These are phyloP conservation scores for Battus philenor DNA, from an alignment of 1,140 invertebrate genomes.

Conservation along the genomic window DNA sequence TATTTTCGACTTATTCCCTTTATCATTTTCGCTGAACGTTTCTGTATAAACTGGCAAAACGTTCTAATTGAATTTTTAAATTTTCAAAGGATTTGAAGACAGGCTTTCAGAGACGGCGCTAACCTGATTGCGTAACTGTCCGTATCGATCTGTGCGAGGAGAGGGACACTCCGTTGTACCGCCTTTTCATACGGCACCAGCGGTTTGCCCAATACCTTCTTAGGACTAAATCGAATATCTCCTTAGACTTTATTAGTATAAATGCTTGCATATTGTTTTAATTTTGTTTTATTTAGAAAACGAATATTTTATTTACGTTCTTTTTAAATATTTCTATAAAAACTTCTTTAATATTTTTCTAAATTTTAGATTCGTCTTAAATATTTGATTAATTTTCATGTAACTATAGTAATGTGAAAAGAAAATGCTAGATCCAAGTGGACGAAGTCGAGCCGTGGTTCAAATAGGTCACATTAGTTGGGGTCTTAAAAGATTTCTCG, in stretches of 20 bases:
- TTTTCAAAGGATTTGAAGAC: conserved; percentile 12
- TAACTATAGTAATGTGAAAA: too few species aligned
- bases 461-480: conserved; percentile 12
- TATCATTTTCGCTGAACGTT: conserved; percentile 6
- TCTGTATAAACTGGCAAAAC: neutral
- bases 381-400: too few species aligned
- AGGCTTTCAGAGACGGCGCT: conserved; percentile 34
- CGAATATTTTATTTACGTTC: too few species aligned
- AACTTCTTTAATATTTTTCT: too few species aligned
- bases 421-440: too few species aligned
- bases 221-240: too few species aligned
- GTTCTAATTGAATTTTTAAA: conserved; percentile 15
- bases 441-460: neutral
- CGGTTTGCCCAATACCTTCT: neutral
- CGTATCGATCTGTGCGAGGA: conserved; percentile 64
- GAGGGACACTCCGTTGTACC: conserved; percentile 42
- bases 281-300: too few species aligned
- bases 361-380: too few species aligned
- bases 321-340: too few species aligned
- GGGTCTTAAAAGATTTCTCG: conserved; percentile 21
- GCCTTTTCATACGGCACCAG: conserved; percentile 30
- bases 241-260: too few species aligned
- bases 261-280: too few species aligned
- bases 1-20: neutral
- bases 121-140: conserved; percentile 65